Conservation (phyloP, 2,113 vertebrate genomes). For the Panthera tigris region DNA sequence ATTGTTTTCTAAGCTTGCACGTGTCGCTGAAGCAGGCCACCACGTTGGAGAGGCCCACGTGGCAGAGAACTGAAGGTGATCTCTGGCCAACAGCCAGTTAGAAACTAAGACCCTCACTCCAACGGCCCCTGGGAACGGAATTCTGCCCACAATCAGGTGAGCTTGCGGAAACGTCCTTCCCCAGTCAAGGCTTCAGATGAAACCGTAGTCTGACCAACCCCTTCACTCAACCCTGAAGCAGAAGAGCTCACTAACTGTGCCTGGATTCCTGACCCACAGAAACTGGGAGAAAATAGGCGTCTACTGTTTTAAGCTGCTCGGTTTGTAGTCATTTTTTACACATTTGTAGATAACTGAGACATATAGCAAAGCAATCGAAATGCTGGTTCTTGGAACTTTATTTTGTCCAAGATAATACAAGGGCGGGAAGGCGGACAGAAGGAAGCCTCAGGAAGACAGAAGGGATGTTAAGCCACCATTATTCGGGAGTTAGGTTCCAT, state of each 20-base stretch:
- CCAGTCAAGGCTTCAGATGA: neutral
- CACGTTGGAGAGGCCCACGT: neutral
- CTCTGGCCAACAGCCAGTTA: neutral
- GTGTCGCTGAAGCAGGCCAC: neutral
- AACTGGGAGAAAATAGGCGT: neutral
- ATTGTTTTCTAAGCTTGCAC: neutral
- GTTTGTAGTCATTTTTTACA: neutral
- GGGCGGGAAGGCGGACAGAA: neutral
- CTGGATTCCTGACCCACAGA: neutral
- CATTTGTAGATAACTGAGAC: neutral
- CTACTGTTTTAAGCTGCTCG: neutral
- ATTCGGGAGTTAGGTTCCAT: neutral
- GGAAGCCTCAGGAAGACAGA: accelerated
- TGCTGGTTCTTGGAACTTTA: neutral
- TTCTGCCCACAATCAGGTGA: neutral
- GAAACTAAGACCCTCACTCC: neutral
- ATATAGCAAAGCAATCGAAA: neutral
- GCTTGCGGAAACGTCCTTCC: neutral
- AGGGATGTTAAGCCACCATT: neutral
- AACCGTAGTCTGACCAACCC: neutral
- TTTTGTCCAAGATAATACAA: neutral
- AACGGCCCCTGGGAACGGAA: neutral
- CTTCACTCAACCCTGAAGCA: neutral
- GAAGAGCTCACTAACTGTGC: neutral
- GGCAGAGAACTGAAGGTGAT: neutral